Percentiles rank a stretch among this genome's conserved stretches.
phyloP scores from a whole-genome alignment of 2,797 vertebrate genomes.

The Paratrypauchen microcephalus region DNA sequence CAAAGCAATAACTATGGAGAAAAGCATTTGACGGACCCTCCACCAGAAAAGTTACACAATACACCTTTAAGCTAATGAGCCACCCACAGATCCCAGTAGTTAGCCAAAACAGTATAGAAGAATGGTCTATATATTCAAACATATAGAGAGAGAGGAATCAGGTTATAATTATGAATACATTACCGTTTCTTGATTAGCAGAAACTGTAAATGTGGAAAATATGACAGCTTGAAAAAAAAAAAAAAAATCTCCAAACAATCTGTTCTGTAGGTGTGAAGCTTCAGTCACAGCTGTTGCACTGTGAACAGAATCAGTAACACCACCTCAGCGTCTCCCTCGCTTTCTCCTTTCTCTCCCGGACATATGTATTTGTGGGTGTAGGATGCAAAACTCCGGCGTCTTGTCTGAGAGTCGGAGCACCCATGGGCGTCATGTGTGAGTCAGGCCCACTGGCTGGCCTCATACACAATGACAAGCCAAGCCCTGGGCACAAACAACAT shows the following conservation, averaged over 20 bases:
- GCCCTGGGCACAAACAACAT: constrained; percentile 61
- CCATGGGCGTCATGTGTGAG: constrained; percentile 56
- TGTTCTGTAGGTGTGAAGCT: constrained; percentile 1
- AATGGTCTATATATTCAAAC: too few relatives aligned
- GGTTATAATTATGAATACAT: neutral
- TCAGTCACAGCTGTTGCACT: constrained; percentile 9
- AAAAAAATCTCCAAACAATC: neutral
- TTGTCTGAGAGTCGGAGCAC: constrained; percentile 35
- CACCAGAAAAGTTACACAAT: too few relatives aligned
- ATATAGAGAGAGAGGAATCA: neutral
- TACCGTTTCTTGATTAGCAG: neutral
- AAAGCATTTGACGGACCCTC: too few relatives aligned
- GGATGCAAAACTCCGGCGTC: constrained; percentile 42
- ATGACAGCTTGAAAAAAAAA: neutral
- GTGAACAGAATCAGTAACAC: constrained; percentile 10
- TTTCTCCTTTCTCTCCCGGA: neutral
- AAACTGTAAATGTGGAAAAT: neutral
- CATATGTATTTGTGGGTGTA: constrained; percentile 37
- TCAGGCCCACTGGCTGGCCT: constrained; percentile 61
- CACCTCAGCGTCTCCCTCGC: neutral
- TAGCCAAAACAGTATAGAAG: too few relatives aligned
- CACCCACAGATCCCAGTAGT: too few relatives aligned
- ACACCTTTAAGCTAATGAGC: too few relatives aligned
- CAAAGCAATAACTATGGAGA: too few relatives aligned
- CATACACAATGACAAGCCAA: constrained; percentile 64